Conservation (phyloP, 2,113 vertebrate species). For the Heterochromis multidens region DNA sequence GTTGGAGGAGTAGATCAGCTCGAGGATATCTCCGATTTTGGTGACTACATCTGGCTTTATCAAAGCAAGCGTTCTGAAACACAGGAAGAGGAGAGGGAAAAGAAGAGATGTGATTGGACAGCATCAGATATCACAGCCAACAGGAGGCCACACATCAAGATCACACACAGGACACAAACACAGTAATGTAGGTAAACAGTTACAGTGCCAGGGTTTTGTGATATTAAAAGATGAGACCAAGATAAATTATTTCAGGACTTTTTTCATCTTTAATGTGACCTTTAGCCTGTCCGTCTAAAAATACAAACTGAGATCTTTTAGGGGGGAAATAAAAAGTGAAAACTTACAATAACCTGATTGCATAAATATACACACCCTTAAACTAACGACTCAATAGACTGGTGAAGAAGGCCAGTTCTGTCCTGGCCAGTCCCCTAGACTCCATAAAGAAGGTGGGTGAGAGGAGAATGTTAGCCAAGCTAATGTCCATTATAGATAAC, state of each 20-base stretch:
- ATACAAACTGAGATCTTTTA: not conserved
- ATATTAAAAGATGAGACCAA: not conserved
- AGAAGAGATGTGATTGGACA: not conserved
- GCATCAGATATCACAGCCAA: not conserved
- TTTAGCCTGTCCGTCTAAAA: not conserved
- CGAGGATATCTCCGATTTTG: slow-evolving; percentile 87
- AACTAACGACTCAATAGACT: too few relatives aligned
- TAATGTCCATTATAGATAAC: too few relatives aligned
- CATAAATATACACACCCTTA: not conserved
- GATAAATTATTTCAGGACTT: not conserved
- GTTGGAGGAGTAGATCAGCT: slow-evolving; percentile 82
- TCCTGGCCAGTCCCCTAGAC: too few relatives aligned
- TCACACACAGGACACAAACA: not conserved
- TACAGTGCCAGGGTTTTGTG: not conserved
- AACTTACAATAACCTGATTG: not conserved
- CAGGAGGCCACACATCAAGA: not conserved
- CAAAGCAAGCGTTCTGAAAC: slow-evolving; percentile 87
- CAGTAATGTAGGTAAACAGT: not conserved
- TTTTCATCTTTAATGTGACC: not conserved
- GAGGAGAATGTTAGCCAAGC: too few relatives aligned
- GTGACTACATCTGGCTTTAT: slow-evolving; percentile 86
- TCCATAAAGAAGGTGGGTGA: too few relatives aligned
- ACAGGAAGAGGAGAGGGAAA: not conserved
- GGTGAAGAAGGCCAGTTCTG: too few relatives aligned
- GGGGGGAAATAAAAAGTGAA: not conserved